phyloP scores from a whole-genome alignment of 1,140 invertebrate species.

The Hycleus phaleratus region DNA sequence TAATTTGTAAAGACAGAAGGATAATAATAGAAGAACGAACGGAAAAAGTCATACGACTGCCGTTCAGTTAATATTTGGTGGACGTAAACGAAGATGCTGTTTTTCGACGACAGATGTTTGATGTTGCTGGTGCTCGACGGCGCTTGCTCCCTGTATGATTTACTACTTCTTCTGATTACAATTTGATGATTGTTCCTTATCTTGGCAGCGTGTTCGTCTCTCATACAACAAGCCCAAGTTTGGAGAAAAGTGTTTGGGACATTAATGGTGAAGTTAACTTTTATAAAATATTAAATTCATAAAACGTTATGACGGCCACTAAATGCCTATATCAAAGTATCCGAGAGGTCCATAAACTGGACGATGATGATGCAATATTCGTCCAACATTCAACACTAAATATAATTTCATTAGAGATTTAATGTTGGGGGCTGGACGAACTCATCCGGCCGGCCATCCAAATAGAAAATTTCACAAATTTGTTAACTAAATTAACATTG shows the following conservation, averaged over 20 bases:
- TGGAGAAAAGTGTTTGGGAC: constrained; percentile 27
- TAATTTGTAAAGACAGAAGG: too few species aligned
- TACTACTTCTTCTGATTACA: constrained; percentile 37
- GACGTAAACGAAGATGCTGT: constrained; percentile 9
- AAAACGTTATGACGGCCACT: constrained; percentile 7
- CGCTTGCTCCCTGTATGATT: constrained; percentile 22
- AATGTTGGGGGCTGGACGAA: too few species aligned
- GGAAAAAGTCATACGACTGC: too few species aligned
- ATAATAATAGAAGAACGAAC: too few species aligned
- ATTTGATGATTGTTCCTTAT: constrained; percentile 39
- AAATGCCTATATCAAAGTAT: too few species aligned
- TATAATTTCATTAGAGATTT: too few species aligned
- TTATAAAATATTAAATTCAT: constrained; percentile 28
- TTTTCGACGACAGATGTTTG: constrained; percentile 27
- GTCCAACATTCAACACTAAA: too few species aligned
- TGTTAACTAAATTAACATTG: too few species aligned
- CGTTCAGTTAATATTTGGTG: constrained; percentile 20
- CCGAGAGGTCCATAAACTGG: too few species aligned
- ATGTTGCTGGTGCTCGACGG: constrained; percentile 19
- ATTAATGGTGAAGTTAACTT: constrained; percentile 32
- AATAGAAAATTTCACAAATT: too few species aligned
- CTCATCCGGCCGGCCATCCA: too few species aligned
- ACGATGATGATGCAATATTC: too few species aligned
- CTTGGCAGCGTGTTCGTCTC: constrained; percentile 14
- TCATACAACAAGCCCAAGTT: constrained; percentile 30